Evolutionary conservation across 2,888 invertebrate genomes (phyloP).

Genomic region (Hartigia nigra): DNA sequence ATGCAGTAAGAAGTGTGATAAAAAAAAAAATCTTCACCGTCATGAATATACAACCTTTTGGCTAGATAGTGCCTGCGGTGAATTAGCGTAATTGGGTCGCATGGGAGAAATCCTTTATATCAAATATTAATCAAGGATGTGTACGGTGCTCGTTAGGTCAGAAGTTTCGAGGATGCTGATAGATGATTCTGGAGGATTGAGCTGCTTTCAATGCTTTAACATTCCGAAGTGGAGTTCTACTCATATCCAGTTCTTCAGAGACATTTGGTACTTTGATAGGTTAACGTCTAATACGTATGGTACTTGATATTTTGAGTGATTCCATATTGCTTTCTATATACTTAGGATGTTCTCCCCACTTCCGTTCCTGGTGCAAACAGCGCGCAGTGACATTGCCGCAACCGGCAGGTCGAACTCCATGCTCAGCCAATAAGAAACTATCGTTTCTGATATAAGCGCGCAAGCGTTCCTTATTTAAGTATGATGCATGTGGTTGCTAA

Average conservation of each 20-base stretch:
- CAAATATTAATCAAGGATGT: neutral
- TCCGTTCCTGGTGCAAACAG: conserved; percentile 35
- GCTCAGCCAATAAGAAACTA: neutral
- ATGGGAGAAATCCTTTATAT: neutral
- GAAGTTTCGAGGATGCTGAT: neutral
- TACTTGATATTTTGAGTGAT: neutral
- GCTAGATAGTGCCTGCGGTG: neutral
- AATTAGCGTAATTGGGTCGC: neutral
- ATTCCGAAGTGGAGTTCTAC: neutral
- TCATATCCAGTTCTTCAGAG: neutral
- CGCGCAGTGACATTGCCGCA: conserved; percentile 49
- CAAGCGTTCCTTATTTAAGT: neutral
- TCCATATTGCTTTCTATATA: neutral
- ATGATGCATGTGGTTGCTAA: conserved; percentile 1
- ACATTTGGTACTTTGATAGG: neutral
- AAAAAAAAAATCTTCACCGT: neutral
- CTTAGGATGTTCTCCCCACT: neutral
- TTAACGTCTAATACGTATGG: neutral
- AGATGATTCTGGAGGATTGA: neutral
- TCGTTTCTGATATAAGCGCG: neutral
- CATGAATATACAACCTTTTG: neutral
- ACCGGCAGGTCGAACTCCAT: conserved; percentile 22
- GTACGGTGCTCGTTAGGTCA: neutral
- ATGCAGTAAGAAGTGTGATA: neutral
- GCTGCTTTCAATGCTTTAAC: neutral